Evolutionary conservation across 2,797 vertebrate genomes (phyloP), one percentile per base, ranked within the genome.

Genomic region (Coilia nasus): DNA sequence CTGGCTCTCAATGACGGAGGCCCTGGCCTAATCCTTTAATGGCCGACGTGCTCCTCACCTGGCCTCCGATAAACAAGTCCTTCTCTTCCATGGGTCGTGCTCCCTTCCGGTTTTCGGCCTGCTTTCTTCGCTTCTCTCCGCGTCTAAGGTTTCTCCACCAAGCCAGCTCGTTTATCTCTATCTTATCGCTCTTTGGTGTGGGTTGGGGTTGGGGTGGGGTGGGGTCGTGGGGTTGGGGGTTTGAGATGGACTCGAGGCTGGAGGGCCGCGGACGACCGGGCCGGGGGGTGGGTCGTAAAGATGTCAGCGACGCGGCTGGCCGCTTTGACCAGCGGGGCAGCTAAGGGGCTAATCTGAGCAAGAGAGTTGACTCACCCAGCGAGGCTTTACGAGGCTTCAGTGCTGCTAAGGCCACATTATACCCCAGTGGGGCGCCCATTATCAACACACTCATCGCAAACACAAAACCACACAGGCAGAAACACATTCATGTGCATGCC

Each of bases 21-120:
- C 84, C 81, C 86, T 83, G 14, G 59, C 82, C 85, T 96, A 96
- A 96, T 95, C 95, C 94, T 89, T 95, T 96, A 96, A 95, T 94
- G 94, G 94, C 89, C 90, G 50, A 57, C 46, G 64, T 44, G 60
- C 88, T 86, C 56, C 35, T 83, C 81, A 75, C 83, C 83, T 64
- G 67, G 25, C 46, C 57, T 46, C 84, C 84, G 85, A 89, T 89
- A 89, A 90, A 88, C 82, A 82, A 71, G 57, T 81, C 47, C 59
- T 81, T 19, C 67, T 83, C 57, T 35, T 19, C 17, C n/a, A 50
- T 47, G 50, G 46, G 50, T 50, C 67, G 82, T 64, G 82, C 19
- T 62, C 62, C n/a, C 21, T 47, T 75, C 23, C 25, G 64, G 10
- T 46, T 71, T 15, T 12, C 57, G 35, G 7, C 64, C 25, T 60